Evolutionary conservation across 2,888 invertebrate genomes (phyloP).

Genomic region (Agelastica alni): DNA sequence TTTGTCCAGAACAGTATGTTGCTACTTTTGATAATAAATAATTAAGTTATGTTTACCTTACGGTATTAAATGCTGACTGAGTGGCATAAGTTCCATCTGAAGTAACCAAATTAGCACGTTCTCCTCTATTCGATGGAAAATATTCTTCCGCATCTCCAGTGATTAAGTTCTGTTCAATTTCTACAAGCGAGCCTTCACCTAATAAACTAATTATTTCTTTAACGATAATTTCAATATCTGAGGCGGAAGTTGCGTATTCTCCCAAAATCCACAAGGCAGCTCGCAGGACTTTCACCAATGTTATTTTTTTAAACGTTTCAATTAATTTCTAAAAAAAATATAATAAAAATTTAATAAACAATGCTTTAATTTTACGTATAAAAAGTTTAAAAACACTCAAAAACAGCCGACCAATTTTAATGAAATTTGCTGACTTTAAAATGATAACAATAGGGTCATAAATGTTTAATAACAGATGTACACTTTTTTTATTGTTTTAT

Average conservation of each 20-base stretch:
- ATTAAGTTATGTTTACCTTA: conserved; percentile 62
- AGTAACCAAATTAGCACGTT: conserved; percentile 75
- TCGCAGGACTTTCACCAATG: conserved; percentile 89
- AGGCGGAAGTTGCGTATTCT: conserved; percentile 83
- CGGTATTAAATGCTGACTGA: conserved; percentile 92
- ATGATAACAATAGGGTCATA: no score
- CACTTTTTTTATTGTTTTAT: no score
- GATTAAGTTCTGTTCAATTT: conserved; percentile 70
- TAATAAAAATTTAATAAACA: no score
- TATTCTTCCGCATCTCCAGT: conserved; percentile 71
- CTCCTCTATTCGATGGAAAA: conserved; percentile 37
- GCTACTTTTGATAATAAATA: no score
- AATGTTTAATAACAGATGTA: no score
- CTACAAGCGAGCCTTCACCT: conserved; percentile 71
- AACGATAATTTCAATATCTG: conserved; percentile 81
- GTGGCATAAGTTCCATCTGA: conserved; percentile 99
- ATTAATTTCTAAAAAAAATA: conserved; percentile 73
- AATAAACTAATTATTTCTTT: conserved; percentile 67
- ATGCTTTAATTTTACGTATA: no score
- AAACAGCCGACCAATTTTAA: no score
- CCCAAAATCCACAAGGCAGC: conserved; percentile 97
- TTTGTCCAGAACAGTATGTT: no score
- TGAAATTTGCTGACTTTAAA: no score
- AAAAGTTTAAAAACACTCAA: no score
- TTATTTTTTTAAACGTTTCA: conserved; percentile 84